Evolutionary conservation across 2,888 invertebrate species (phyloP), one percentile per base, ranked within the genome.

Genomic region (Zaprionus lineosus): DNA sequence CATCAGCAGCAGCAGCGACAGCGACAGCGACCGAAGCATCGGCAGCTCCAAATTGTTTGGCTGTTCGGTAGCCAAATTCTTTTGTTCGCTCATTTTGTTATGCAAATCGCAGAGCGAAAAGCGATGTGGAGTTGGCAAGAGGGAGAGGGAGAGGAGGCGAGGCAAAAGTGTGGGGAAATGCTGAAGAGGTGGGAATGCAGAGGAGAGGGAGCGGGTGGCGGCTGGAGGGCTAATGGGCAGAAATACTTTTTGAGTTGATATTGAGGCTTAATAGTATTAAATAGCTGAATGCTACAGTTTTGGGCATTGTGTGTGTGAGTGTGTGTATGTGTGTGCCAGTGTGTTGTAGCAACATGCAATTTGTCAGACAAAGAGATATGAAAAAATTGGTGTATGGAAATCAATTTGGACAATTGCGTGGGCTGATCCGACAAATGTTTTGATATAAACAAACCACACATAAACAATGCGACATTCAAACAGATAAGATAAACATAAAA

Each of bases 31-130:
- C 46, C 18, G 46, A 43, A 14, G 39, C 50, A 19, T 21, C 40
- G 26, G 41, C 48, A 69, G 76, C 73, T 75, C 73, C 62, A 77
- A 81, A 83, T 85, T 87, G 74, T 74, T 70, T 64, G 65, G 53
- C 71, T 59, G 58, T 64, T 86, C 84, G 71, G 84, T 86, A 84
- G 84, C 86, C 63, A 68, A 62, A 62, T 86, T 83, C 74, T 74
- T 72, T 84, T 87, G 81, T 84, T 83, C 60, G 60, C 66, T 59
- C 72, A 74, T 87, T 87, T 87, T 86, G 87, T 87, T 84, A 84
- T 84, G 86, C 79, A 63, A 86, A 87, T 84, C 36, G 55, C 51
- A 36, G n/a, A n/a, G n/a, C n/a, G n/a, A n/a, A n/a, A n/a, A n/a
- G n/a, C n/a, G n/a, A n/a, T n/a, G n/a, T n/a, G n/a, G n/a, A n/a